Evolutionary conservation across 2,888 invertebrate species (phyloP), one percentile per base, ranked within the genome.

Genomic region (Zaprionus bogoriensis): DNA sequence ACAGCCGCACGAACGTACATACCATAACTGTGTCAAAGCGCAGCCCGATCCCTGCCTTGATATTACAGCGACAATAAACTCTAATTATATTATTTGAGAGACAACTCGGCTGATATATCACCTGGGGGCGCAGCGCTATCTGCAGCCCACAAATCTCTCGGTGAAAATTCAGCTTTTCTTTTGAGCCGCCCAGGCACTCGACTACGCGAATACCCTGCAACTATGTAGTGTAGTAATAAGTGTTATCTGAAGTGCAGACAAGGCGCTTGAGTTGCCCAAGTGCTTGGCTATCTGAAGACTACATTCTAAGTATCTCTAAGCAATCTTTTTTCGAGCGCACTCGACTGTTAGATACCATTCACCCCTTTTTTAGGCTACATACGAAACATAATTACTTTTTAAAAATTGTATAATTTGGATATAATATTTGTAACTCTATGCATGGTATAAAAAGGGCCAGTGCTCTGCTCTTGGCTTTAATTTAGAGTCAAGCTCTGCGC

Each of bases 11-110:
- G n/a, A n/a, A n/a, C n/a, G n/a, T n/a, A n/a, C n/a, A n/a, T n/a
- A n/a, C n/a, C n/a, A 52, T 69, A 84, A 80, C 81, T 87, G 66
- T 80, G 87, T 87, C 80, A 87, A 80, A 78, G 60, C 42, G 3
- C 22, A 6, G 4, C 38, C 25, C 30, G 36, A 46, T 42, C 46
- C 62, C 67, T 54, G 77, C 68, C 54, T 59, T 48, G 61, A 59
- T 78, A 70, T 66, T 73, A 80, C 80, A 73, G 68, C 66, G 54
- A 68, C 81, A 80, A 58, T 67, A 84, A 67, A 74, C 85, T 76
- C 65, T 80, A 80, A 80, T 80, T 80, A 80, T 87, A 74, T 78
- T 84, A 87, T 77, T 67, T 66, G 74, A 77, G 14, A 44, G 42
- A 47, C 52, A 50, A 68, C 64, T 48, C 53, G 12, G 60, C 48